phyloP scores from a whole-genome alignment of 2,797 vertebrate genomes.

The Intellagama lesueurii region DNA sequence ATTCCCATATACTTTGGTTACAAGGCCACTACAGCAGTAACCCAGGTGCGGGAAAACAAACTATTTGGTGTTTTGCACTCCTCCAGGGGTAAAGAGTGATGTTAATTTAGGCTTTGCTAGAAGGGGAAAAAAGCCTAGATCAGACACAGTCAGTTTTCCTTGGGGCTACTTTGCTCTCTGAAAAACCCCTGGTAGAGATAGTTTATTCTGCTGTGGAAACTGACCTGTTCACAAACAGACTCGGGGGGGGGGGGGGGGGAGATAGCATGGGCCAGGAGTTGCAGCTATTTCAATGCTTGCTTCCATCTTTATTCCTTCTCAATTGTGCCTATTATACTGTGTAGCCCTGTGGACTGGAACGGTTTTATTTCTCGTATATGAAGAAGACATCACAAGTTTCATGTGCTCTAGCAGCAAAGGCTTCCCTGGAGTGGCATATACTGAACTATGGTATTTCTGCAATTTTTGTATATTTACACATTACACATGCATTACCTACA shows the following conservation, averaged over 20 bases:
- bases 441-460: background rate
- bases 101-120: background rate
- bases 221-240: background rate
- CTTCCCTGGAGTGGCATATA: background rate
- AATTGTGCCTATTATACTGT: background rate
- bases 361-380: background rate
- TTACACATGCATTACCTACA: background rate
- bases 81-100: background rate
- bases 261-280: too few species aligned
- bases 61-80: background rate
- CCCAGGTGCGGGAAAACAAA: background rate
- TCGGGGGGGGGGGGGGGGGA: too few species aligned
- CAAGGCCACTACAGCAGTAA: background rate
- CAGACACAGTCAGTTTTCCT: background rate
- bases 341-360: background rate
- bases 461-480: background rate
- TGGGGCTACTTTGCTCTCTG: background rate
- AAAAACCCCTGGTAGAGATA: background rate
- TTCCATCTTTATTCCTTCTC: too few species aligned
- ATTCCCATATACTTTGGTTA: slow-evolving; percentile 12
- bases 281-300: background rate
- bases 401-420: background rate
- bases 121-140: too few species aligned
- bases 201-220: background rate
- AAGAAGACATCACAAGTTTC: too few species aligned